Base-by-base conservation (phyloP, 2,888 invertebrate species). In the Eristalis intricaria region DNA sequence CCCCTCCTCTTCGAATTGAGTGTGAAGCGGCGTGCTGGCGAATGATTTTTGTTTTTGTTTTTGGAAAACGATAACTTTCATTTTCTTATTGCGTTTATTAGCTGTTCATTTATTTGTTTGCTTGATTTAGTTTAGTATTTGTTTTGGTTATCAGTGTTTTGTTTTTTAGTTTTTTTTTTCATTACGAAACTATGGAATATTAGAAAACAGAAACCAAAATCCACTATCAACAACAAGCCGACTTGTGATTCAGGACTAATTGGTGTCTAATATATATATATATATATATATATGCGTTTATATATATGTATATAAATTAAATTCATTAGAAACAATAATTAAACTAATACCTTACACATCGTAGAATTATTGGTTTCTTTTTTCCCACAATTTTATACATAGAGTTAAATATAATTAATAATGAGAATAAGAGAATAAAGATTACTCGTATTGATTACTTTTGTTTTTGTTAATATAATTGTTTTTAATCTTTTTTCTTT, bases 301-400 rank as follows among this genome's bases (percentile, higher is more conserved):
- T 79, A 71, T 77, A 81, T 80, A 50, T 50, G 50, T 19, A 58
- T 84, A 77, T 83, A 82, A 79, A 80, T 83, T 76, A 88, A 89
- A 26, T 88, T 84, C 69, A 78, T 78, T 87, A 80, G 75, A 89
- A 84, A 89, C 87, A 87, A 77, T 77, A 87, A 78, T 81, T 89
- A 87, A 87, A 87, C 81, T 87, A 87, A 78, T 78, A 78, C 61
- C 77, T 86, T 86, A 86, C 50, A 50, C 74, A 78, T 29, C 74
- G 64, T 82, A 82, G 85, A 77, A 73, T 77, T 78, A 82, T 56
- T 84, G 68, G 64, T 64, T 86, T 69, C 29, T 60, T 61, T 58
- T 77, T 81, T 74, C 78, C 82, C 82, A 86, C 86, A 82, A 86
- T 82, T 82, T 50, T 50, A 50, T 86, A 86, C 86, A 82, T 73